Percentiles rank a stretch among this genome's conserved stretches.
These are phyloP conservation scores for Mimas tiliae DNA, from an alignment of 2,888 invertebrate species.

Conservation along the genomic window DNA sequence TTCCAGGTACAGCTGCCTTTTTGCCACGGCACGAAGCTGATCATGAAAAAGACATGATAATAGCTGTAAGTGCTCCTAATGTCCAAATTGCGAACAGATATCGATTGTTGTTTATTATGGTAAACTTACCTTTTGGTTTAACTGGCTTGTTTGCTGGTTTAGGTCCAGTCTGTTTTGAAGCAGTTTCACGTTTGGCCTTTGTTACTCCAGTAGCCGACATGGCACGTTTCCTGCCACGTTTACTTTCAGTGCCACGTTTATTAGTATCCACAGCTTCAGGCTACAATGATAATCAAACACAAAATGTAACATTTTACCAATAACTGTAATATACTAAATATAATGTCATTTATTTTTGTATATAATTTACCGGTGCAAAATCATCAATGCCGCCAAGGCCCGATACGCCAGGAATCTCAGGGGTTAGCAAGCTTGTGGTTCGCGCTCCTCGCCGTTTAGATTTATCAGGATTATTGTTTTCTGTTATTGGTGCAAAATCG, in stretches of 20 bases:
- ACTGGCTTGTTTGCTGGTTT: conserved; percentile 59
- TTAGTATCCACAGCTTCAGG: conserved; percentile 30
- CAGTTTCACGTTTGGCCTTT: conserved; percentile 51
- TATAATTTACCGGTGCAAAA: conserved; percentile 9
- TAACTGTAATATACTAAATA: neutral
- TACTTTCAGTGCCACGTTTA: conserved; percentile 52
- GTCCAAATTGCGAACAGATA: neutral
- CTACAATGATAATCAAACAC: neutral
- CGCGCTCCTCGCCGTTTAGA: conserved; percentile 51
- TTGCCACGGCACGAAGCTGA: conserved; percentile 51
- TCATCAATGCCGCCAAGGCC: conserved; percentile 1
- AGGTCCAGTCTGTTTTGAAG: conserved; percentile 46
- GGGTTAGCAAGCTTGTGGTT: conserved; percentile 52
- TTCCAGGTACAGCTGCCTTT: conserved; percentile 64
- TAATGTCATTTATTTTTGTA: neutral
- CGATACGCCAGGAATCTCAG: conserved; percentile 45
- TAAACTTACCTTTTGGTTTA: conserved; percentile 61
- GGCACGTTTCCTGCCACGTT: conserved; percentile 71
- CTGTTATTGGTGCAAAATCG: conserved; percentile 44
- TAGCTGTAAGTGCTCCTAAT: neutral
- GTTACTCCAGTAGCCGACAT: conserved; percentile 60
- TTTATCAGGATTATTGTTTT: conserved; percentile 47
- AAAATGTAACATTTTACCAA: neutral
- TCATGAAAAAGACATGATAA: neutral
- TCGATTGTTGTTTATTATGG: neutral